Conservation (phyloP, 2,797 vertebrate species). For the Syndactyla subalaris region DNA sequence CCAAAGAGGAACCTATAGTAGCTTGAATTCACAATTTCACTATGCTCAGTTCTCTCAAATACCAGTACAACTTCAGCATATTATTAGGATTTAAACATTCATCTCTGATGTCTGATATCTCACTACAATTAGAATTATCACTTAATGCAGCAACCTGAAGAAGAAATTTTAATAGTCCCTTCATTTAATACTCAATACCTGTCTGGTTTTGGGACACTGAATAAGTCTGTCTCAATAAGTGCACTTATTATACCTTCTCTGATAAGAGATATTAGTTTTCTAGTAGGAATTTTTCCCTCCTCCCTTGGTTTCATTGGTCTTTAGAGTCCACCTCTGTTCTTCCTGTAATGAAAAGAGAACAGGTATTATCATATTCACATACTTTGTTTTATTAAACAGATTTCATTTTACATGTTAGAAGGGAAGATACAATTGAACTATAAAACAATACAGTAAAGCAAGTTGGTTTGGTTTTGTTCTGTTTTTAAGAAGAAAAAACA, state of each 20-base stretch:
- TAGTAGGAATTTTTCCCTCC: not conserved
- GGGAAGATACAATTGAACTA: not conserved
- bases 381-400: not conserved
- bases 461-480: not conserved
- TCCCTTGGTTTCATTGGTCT: not conserved
- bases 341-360: not conserved
- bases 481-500: not conserved
- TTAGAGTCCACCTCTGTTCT: not conserved
- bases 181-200: not conserved
- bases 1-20: not conserved
- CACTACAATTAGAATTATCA: not conserved
- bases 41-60: not conserved
- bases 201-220: not conserved
- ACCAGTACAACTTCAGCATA: not conserved
- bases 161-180: not conserved
- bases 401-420: not conserved
- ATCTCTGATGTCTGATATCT: not conserved
- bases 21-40: not conserved
- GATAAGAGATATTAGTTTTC: not conserved
- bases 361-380: not conserved
- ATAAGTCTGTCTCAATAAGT: not conserved
- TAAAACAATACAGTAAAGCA: not conserved
- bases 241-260: not conserved
- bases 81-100: not conserved
- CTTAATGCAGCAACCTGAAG: not conserved